Conservation (phyloP, 2,113 vertebrate genomes). For the Deroptyus accipitrinus region DNA sequence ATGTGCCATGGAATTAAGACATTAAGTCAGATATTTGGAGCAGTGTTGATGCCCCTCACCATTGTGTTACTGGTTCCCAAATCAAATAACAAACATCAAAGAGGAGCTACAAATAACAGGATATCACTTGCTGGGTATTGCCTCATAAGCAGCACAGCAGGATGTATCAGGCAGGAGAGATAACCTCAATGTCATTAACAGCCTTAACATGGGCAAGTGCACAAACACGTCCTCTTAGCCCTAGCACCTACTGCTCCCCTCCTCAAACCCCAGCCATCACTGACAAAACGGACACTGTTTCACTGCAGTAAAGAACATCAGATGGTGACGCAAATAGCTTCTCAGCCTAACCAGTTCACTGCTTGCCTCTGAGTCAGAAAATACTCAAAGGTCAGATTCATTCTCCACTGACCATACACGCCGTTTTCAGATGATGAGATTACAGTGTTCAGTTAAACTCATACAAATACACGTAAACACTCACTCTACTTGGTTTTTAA, state of each 20-base stretch:
- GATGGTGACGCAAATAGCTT: background rate
- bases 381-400: background rate
- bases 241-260: background rate
- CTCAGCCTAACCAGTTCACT: background rate
- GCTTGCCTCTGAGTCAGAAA: background rate
- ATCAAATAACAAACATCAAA: slow-evolving; percentile 33
- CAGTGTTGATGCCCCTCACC: background rate
- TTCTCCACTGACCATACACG: background rate
- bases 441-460: background rate
- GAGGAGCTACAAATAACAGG: slow-evolving; percentile 47
- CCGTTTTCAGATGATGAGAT: background rate
- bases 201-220: background rate
- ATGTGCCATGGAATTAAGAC: background rate
- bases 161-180: slow-evolving; percentile 26
- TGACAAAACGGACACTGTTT: background rate
- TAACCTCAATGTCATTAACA: slow-evolving; percentile 11
- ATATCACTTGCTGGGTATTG: background rate
- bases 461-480: background rate
- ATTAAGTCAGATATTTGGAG: slow-evolving; percentile 4
- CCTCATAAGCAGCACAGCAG: background rate
- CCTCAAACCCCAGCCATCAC: background rate
- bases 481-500: background rate
- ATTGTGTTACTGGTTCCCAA: background rate
- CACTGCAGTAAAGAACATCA: background rate
- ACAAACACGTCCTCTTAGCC: slow-evolving; percentile 22